These are phyloP conservation scores for Poecilobothrus nobilitatus DNA, from an alignment of 2,888 invertebrate species.

Conservation along the genomic window DNA sequence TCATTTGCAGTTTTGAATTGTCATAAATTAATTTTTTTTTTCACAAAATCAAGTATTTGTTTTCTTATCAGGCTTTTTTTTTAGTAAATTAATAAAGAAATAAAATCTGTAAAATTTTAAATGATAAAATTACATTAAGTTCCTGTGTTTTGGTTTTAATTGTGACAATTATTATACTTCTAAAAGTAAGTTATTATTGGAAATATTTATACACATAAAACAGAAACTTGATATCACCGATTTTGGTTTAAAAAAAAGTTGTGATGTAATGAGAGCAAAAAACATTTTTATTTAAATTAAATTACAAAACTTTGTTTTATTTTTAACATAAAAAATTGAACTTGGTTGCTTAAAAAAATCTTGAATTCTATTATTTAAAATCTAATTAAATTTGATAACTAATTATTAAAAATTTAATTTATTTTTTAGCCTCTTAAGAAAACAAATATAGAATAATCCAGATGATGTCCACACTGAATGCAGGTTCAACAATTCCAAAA, in stretches of 20 bases:
- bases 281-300: too few relatives aligned
- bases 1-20: neutral
- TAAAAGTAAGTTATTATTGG: neutral
- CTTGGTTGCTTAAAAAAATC: too few relatives aligned
- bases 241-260: neutral
- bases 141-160: neutral
- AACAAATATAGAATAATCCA: neutral
- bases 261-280: neutral
- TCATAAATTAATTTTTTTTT: neutral
- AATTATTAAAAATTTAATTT: neutral
- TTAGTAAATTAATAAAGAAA: neutral
- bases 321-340: too few relatives aligned
- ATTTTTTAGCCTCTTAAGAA: neutral
- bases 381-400: too few relatives aligned
- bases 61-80: neutral
- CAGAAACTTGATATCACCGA: neutral
- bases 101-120: neutral
- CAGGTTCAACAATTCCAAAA: constrained; percentile 56
- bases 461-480: neutral
- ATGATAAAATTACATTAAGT: neutral
- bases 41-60: neutral
- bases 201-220: too few relatives aligned
- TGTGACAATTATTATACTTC: neutral
- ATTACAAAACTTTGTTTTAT: too few relatives aligned
- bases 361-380: too few relatives aligned